Evolutionary conservation across 2,113 vertebrate species (phyloP), one percentile per base, ranked within the genome.

Genomic region (Coptodon bakossiorum): DNA sequence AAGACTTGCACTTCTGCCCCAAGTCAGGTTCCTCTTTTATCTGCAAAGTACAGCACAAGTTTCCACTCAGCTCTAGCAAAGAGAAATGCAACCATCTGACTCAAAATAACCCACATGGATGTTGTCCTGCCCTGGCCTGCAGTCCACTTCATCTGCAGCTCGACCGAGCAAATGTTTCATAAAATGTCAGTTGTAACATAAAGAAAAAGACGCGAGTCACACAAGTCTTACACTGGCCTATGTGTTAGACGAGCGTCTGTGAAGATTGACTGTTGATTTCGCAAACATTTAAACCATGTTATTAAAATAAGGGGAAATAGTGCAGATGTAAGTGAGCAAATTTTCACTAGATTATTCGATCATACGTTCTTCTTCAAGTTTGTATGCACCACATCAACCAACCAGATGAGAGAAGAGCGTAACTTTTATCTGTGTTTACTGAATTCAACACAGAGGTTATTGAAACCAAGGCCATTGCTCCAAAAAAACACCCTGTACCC

Each of bases 401-500:
- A 56, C 29, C 61, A 61, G 76, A 34, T 31, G 29, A 52, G 6
- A 1, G 17, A 52, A 38, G 59, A 34, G 29, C 1, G 9, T 50
- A 3, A 50, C 31, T 48, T 53, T 31, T 54, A 4, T 43, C 1
- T 86, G 22, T 87, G 22, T 84, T 79, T 61, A 54, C 66, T 38
- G 24, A 82, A 54, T 80, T 81, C 22, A 80, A 59, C n/a, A 52
- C 59, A 71, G 79, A 91, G 92, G 82, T 90, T 43, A 71, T 68
- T n/a, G 29, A 86, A 84, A 61, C 71, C 81, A 40, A 84, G 80
- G 86, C 53, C 81, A 52, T 5, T 85, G 91, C 34, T 68, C 86
- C 6, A 53, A 56, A 50, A 43, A 80, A 63, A 8, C 79, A 78
- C 7, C 11, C 9, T 50, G 9, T 29, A 29, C 43, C 16, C 50